Percentiles rank a stretch among this genome's conserved stretches.
Evolutionary conservation across 2,113 vertebrate genomes (phyloP).

Genomic region (Thinocorus orbignyianus): DNA sequence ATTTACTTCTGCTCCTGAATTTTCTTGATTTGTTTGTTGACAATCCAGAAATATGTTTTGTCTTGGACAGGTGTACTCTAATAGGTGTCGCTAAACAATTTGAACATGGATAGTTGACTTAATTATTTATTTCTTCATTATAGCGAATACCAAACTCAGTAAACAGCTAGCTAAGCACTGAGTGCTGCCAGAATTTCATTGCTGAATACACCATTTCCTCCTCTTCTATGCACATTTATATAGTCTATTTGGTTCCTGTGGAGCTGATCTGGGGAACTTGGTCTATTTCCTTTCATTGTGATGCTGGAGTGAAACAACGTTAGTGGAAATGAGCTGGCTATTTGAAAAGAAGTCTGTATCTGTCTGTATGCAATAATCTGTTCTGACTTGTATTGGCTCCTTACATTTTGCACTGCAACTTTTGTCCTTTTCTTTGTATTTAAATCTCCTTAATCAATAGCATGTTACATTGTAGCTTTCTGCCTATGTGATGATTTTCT

Average conservation of each 20-base stretch:
- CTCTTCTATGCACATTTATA: conserved; percentile 8
- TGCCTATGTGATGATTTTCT: not conserved
- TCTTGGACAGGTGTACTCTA: not conserved
- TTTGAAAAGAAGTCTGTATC: not conserved
- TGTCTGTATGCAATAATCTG: conserved; percentile 9
- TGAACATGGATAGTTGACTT: not conserved
- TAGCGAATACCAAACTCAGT: not conserved
- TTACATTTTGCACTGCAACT: not conserved
- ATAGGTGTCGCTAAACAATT: not conserved
- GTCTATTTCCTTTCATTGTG: conserved; percentile 11
- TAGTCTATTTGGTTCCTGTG: conserved; percentile 14
- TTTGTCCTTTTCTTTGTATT: conserved; percentile 2
- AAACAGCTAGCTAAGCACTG: not conserved
- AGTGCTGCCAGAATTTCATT: not conserved
- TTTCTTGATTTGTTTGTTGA: not conserved
- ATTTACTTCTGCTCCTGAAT: not conserved
- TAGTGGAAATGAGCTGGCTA: conserved; percentile 25
- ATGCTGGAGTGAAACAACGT: not conserved
- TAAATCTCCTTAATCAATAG: not conserved
- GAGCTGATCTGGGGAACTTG: not conserved
- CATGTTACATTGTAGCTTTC: not conserved
- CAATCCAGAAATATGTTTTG: not conserved
- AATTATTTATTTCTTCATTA: conserved; percentile 31
- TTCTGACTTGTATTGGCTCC: not conserved
- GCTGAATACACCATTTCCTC: not conserved